Percentiles rank a stretch among this genome's conserved stretches.
phyloP scores from a whole-genome alignment of 2,888 invertebrate species.

The Thalpophila matura region DNA sequence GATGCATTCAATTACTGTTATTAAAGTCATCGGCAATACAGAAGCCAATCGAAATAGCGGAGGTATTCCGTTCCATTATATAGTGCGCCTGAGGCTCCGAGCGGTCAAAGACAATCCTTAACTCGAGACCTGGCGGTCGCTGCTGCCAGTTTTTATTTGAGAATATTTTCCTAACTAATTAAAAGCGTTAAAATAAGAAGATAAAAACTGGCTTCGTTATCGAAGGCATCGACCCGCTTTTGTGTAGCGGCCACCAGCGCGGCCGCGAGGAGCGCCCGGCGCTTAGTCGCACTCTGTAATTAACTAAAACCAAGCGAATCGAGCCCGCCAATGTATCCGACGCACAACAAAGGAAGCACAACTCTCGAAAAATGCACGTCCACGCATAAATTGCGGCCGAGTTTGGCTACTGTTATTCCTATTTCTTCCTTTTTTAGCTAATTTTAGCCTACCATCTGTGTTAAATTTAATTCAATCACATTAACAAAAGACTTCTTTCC shows the following conservation, averaged over 20 bases:
- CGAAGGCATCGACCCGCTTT: slow-evolving; percentile 89
- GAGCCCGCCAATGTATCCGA: slow-evolving; percentile 67
- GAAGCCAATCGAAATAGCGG: slow-evolving; percentile 84
- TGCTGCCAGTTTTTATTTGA: slow-evolving; percentile 87
- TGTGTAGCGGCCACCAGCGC: slow-evolving; percentile 86
- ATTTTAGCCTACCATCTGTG: slow-evolving; percentile 39
- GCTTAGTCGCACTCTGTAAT: slow-evolving; percentile 85
- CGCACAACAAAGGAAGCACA: slow-evolving; percentile 78
- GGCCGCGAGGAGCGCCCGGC: slow-evolving; percentile 73
- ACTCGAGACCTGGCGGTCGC: slow-evolving; percentile 76
- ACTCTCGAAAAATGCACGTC: slow-evolving; percentile 77
- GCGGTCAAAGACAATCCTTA: slow-evolving; percentile 85
- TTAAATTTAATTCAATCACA: slow-evolving; percentile 16
- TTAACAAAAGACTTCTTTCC: not conserved
- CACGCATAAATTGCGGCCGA: slow-evolving; percentile 69
- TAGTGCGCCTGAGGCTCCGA: slow-evolving; percentile 78
- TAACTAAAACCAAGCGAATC: slow-evolving; percentile 85
- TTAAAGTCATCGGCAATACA: slow-evolving; percentile 83
- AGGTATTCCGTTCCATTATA: slow-evolving; percentile 82
- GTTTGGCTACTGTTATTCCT: slow-evolving; percentile 56
- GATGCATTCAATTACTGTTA: slow-evolving; percentile 78
- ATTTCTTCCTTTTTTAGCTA: slow-evolving; percentile 48
- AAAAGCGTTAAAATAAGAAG: slow-evolving; percentile 90
- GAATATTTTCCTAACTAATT: slow-evolving; percentile 91
- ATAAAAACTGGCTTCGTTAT: slow-evolving; percentile 89